These are phyloP conservation scores for Simalia tracyae DNA, from an alignment of 2,797 vertebrate species.

Conservation along the genomic window DNA sequence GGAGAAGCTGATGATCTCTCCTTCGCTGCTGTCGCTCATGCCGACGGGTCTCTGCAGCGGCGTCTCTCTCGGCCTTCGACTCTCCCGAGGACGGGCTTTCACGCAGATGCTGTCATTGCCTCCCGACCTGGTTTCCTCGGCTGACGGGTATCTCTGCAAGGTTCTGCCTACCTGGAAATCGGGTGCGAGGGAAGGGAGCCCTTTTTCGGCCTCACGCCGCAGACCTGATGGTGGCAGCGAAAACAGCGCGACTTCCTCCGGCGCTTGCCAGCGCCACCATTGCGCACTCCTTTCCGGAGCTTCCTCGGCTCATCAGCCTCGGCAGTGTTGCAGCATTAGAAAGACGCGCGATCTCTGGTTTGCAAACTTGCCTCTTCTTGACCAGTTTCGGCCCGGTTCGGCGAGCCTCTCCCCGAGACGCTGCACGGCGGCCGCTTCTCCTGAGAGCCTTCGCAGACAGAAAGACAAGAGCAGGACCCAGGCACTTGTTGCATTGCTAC, in stretches of 20 bases:
- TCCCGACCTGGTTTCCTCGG: neutral
- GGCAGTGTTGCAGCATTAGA: no score
- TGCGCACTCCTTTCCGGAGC: slow-evolving; percentile 33
- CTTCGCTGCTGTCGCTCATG: slow-evolving; percentile 66
- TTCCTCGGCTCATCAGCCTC: slow-evolving; percentile 18
- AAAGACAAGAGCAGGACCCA: neutral
- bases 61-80: slow-evolving; percentile 9
- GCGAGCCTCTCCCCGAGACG: no score
- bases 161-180: neutral
- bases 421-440: neutral
- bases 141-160: neutral
- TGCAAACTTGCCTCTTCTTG: neutral
- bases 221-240: neutral
- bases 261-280: slow-evolving; percentile 45
- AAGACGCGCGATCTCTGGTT: no score
- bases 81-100: neutral
- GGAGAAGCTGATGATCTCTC: slow-evolving; percentile 55
- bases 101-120: slow-evolving; percentile 36
- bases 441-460: neutral
- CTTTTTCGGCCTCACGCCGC: neutral
- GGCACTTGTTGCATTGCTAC: slow-evolving; percentile 52
- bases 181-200: neutral
- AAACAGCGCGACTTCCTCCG: slow-evolving; percentile 23
- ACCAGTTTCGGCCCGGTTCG: neutral
- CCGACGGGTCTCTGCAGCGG: slow-evolving; percentile 53